phyloP scores from a whole-genome alignment of 2,888 invertebrate genomes.

The Hypselothyrea guttata region DNA sequence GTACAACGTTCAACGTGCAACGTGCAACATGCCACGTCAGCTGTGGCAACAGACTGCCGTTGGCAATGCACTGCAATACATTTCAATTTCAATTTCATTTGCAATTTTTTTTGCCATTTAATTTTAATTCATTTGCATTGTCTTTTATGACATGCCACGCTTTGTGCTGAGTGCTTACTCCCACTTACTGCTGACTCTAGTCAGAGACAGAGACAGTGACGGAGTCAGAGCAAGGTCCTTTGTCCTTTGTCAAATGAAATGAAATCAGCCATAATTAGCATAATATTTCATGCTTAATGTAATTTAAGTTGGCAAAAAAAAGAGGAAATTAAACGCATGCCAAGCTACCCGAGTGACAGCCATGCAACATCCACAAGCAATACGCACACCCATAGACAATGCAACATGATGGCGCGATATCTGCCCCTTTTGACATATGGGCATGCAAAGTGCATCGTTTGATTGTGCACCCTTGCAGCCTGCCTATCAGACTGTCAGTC shows the following conservation, averaged over 20 bases:
- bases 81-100: slow-evolving; percentile 67
- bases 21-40: slow-evolving; percentile 34
- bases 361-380: slow-evolving; percentile 54
- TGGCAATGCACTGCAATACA: slow-evolving; percentile 59
- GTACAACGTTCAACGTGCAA: slow-evolving; percentile 2
- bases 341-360: slow-evolving; percentile 56
- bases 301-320: slow-evolving; percentile 69
- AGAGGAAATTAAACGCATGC: slow-evolving; percentile 37
- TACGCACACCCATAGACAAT: slow-evolving; percentile 14
- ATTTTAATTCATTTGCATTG: slow-evolving; percentile 78
- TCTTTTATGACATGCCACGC: slow-evolving; percentile 46
- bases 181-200: neutral
- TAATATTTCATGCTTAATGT: slow-evolving; percentile 78
- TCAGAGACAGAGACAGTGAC: no score
- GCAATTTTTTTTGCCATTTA: slow-evolving; percentile 52
- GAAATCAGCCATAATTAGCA: slow-evolving; percentile 75
- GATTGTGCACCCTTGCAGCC: slow-evolving; percentile 36
- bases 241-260: slow-evolving; percentile 55
- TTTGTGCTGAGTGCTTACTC: no score
- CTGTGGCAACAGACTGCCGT: slow-evolving; percentile 39
- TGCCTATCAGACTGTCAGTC: slow-evolving; percentile 14
- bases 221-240: no score
- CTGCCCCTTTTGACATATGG: slow-evolving; percentile 61
- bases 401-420: neutral
- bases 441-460: slow-evolving; percentile 67